These are phyloP conservation scores for Drosophila nigrodunni DNA, from an alignment of 1,140 invertebrate genomes.

Conservation along the genomic window DNA sequence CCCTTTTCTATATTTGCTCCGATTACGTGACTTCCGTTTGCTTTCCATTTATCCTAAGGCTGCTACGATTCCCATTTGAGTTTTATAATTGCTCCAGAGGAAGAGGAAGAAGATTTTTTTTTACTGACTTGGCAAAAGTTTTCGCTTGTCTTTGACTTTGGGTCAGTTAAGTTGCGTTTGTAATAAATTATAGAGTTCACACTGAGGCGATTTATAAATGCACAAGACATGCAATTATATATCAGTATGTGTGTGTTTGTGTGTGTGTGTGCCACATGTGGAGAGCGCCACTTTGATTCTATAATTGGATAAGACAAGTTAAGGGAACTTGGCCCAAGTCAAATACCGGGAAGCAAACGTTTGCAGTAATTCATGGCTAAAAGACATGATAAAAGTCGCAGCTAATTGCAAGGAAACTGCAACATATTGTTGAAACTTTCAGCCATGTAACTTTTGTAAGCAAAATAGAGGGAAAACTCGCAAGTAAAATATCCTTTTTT, in stretches of 20 bases:
- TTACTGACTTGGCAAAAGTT: slow-evolving; percentile 41
- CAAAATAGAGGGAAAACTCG: neutral
- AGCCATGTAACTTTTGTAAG: slow-evolving; percentile 13
- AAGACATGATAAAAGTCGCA: slow-evolving; percentile 14
- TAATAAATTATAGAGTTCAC: slow-evolving; percentile 74
- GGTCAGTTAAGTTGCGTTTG: slow-evolving; percentile 71
- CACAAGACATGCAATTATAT: slow-evolving; percentile 73
- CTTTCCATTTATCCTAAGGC: neutral
- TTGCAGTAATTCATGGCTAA: slow-evolving; percentile 12
- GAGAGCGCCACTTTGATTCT: slow-evolving; percentile 50
- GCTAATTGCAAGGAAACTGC: slow-evolving; percentile 14
- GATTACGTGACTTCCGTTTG: slow-evolving; percentile 25
- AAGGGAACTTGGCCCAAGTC: slow-evolving; percentile 7
- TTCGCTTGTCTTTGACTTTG: slow-evolving; percentile 43
- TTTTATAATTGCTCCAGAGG: slow-evolving; percentile 77
- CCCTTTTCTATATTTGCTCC: neutral
- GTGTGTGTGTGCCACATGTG: slow-evolving; percentile 64
- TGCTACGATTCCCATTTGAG: slow-evolving; percentile 41
- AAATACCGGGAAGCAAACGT: neutral
- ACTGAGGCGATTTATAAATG: slow-evolving; percentile 63
- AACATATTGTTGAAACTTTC: slow-evolving; percentile 21
- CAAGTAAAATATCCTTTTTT: neutral
- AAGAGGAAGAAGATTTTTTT: slow-evolving; percentile 40
- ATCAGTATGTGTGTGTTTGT: slow-evolving; percentile 18
- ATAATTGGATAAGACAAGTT: slow-evolving; percentile 48